Conservation (phyloP, 2,113 vertebrate genomes). For the Oncorhynchus gorbuscha region DNA sequence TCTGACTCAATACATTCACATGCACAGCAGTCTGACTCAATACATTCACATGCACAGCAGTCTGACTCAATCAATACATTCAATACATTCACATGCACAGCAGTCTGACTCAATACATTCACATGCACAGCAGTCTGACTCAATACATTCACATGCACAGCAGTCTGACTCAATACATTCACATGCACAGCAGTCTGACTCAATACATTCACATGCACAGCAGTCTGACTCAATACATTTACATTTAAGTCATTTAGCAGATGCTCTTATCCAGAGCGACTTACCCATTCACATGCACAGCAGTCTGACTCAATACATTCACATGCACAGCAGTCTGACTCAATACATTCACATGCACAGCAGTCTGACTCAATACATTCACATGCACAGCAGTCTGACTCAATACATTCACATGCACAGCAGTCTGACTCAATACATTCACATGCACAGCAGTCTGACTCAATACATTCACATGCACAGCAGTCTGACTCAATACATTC, state of each 20-base stretch:
- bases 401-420: not conserved
- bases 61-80: too few relatives aligned
- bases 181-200: constrained; percentile 25
- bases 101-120: too few relatives aligned
- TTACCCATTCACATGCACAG: constrained; percentile 1
- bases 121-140: not conserved
- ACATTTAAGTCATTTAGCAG: too few relatives aligned
- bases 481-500: constrained; percentile 16
- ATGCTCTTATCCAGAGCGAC: too few relatives aligned
- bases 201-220: not conserved
- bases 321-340: not conserved
- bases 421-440: too few relatives aligned
- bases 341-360: not conserved
- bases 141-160: not conserved
- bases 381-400: not conserved
- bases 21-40: constrained; percentile 22
- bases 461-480: not conserved
- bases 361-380: too few relatives aligned
- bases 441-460: not conserved
- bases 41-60: not conserved
- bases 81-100: not conserved
- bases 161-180: too few relatives aligned
- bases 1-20: constrained; percentile 14
- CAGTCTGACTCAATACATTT: too few relatives aligned
- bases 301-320: too few relatives aligned